Conservation (phyloP, 2,797 vertebrate genomes). For the Syndactyla subalaris region DNA sequence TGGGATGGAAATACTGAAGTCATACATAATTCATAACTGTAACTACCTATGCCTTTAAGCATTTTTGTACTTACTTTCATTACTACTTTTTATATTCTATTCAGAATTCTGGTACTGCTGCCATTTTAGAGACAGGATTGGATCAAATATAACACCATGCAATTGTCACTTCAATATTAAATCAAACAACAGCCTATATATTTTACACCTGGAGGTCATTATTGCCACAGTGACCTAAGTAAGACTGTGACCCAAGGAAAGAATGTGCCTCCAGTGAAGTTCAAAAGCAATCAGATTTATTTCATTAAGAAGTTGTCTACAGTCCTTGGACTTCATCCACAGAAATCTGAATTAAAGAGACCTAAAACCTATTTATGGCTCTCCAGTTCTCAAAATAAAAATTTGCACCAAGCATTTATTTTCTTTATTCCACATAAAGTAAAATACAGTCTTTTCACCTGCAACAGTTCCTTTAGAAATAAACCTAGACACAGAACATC, state of each 20-base stretch:
- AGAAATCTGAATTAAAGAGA: background rate
- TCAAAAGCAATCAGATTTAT: background rate
- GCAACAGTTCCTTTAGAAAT: background rate
- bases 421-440: background rate
- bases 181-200: background rate
- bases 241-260: background rate
- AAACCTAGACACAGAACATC: background rate
- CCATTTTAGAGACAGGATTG: background rate
- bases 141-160: background rate
- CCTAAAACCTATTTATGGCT: background rate
- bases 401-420: background rate
- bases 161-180: background rate
- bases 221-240: background rate
- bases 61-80: background rate
- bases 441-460: background rate
- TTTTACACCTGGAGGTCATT: background rate
- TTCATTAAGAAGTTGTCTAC: background rate
- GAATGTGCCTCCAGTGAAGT: background rate
- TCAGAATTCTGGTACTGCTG: conserved; percentile 1
- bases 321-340: background rate
- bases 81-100: background rate
- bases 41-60: background rate
- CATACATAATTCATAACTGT: background rate
- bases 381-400: background rate
- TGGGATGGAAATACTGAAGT: background rate